Percentiles rank a stretch among this genome's conserved stretches.
Conservation (phyloP, 2,888 invertebrate species). For the Eupithecia inturbata region DNA sequence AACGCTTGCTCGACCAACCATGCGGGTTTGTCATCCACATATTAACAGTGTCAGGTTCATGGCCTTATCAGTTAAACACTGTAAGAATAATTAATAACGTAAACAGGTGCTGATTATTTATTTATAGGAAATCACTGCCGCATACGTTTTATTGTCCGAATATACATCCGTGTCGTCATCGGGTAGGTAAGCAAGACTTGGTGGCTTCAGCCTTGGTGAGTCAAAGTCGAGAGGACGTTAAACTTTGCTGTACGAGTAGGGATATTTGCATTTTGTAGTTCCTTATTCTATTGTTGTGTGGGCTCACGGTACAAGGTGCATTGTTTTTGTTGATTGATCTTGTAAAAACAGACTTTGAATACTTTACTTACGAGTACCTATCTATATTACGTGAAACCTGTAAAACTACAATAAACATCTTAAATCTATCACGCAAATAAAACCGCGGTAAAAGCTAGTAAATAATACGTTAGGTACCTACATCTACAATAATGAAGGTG, state of each 20-base stretch:
- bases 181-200: constrained; percentile 33
- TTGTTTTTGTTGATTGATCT: constrained; percentile 22
- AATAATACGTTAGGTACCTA: not conserved
- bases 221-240: constrained; percentile 47
- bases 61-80: constrained; percentile 26
- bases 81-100: constrained; percentile 17
- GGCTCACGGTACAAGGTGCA: constrained; percentile 35
- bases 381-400: no score
- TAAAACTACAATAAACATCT: no score
- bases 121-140: constrained; percentile 16
- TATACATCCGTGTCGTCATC: constrained; percentile 38
- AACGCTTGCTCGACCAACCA: constrained; percentile 4
- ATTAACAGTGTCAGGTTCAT: constrained; percentile 30
- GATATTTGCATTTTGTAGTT: constrained; percentile 46
- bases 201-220: constrained; percentile 45
- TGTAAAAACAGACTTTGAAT: constrained; percentile 11
- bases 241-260: constrained; percentile 40
- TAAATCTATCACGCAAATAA: not conserved
- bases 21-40: constrained; percentile 28
- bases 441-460: not conserved
- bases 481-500: not conserved
- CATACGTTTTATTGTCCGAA: constrained; percentile 38
- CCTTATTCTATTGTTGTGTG: constrained; percentile 45
- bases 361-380: no score
- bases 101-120: constrained; percentile 28